Conservation (phyloP, 2,888 invertebrate genomes). For the Hypsopygia costalis region DNA sequence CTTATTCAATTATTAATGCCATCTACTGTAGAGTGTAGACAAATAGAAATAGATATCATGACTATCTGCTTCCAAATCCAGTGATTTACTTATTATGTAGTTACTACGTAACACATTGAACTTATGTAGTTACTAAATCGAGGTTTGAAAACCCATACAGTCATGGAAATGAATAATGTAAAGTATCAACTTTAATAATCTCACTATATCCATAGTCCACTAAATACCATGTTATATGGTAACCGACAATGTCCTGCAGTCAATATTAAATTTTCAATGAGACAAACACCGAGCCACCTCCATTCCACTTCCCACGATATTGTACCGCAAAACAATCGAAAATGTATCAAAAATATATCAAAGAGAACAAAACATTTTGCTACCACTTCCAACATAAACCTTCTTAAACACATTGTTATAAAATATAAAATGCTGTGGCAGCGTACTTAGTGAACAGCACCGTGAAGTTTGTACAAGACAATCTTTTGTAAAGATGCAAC, state of each 20-base stretch:
- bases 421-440: conserved; percentile 19
- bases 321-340: conserved; percentile 46
- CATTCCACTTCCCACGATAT: conserved; percentile 59
- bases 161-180: too few species aligned
- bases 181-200: conserved; percentile 42
- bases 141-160: too few species aligned
- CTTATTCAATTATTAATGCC: too few species aligned
- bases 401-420: conserved; percentile 10
- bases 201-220: conserved; percentile 24
- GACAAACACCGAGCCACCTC: conserved; percentile 35
- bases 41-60: too few species aligned
- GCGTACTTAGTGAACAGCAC: neutral
- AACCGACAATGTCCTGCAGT: conserved; percentile 59
- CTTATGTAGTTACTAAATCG: neutral
- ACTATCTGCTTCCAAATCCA: too few species aligned
- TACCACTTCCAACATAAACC: neutral
- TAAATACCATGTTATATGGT: conserved; percentile 69
- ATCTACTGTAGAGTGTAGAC: too few species aligned
- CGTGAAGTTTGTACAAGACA: conserved; percentile 22
- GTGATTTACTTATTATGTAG: too few species aligned
- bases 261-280: conserved; percentile 50
- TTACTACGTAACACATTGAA: neutral
- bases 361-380: conserved; percentile 22
- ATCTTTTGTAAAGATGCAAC: conserved; percentile 35
- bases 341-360: conserved; percentile 54